Evolutionary conservation across 2,888 invertebrate genomes (phyloP).

Genomic region (Drosophila meridionalis): DNA sequence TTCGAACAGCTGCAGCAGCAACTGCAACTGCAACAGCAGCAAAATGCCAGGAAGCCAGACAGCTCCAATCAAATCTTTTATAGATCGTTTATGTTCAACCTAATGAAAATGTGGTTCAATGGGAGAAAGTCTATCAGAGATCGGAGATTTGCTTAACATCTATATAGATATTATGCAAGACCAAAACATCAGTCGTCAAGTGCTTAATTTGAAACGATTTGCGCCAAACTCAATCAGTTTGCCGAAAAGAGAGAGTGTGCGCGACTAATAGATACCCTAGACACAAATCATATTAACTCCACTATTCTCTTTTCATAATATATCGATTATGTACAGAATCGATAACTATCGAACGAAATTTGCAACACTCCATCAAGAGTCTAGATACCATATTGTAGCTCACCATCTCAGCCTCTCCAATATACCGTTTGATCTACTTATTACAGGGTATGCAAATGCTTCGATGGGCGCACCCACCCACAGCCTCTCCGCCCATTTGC

Average conservation of each 20-base stretch:
- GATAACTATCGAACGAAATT: not conserved
- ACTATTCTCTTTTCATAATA: not conserved
- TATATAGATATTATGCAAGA: slow-evolving; percentile 24
- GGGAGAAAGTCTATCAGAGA: not conserved
- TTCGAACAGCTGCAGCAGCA: slow-evolving; percentile 19
- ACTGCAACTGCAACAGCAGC: slow-evolving; percentile 18
- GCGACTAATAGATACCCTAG: not conserved
- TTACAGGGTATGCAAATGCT: slow-evolving; percentile 7
- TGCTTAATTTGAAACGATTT: slow-evolving; percentile 3
- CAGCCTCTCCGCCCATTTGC: not conserved
- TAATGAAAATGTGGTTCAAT: slow-evolving; percentile 20
- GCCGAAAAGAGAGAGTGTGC: not conserved
- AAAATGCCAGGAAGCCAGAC: slow-evolving; percentile 28
- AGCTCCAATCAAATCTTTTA: slow-evolving; percentile 25
- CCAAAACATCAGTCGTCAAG: slow-evolving; percentile 5
- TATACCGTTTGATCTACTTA: not conserved
- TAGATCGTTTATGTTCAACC: slow-evolving; percentile 11
- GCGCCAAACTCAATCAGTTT: not conserved
- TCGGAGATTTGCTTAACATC: slow-evolving; percentile 3
- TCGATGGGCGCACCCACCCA: slow-evolving; percentile 15
- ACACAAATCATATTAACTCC: not conserved
- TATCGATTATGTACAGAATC: not conserved
- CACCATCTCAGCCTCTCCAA: not conserved
- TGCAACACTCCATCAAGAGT: not conserved
- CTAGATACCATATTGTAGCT: not conserved